A percentile compares a stretch with the other conserved stretches of the same genome.
phyloP scores from a whole-genome alignment of 2,797 vertebrate genomes.

The Cossypha polioptera region DNA sequence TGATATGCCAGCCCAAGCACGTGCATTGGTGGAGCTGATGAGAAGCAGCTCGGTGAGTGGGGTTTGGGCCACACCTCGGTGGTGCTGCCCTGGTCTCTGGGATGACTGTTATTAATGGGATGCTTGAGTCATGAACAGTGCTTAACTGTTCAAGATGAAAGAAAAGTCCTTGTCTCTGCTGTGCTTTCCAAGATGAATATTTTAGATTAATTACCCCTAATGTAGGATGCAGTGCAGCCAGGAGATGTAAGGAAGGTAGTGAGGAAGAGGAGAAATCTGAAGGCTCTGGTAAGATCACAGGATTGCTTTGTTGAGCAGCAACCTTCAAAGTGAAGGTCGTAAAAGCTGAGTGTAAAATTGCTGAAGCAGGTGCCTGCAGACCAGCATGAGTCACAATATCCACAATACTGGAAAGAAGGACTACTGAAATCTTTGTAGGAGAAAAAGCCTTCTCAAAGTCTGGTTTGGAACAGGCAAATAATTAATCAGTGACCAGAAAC shows the following conservation, averaged over 20 bases:
- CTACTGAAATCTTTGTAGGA: neutral
- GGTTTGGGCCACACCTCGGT: neutral
- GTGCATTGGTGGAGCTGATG: conserved; percentile 78
- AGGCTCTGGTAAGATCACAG: neutral
- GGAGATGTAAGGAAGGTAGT: neutral
- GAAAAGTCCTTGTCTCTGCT: neutral
- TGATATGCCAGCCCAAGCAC: conserved; percentile 82
- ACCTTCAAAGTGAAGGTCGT: neutral
- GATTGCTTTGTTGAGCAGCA: neutral
- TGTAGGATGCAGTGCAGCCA: neutral
- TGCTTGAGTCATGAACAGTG: neutral
- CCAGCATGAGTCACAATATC: neutral
- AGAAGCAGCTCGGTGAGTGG: conserved; percentile 81
- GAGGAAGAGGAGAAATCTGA: neutral
- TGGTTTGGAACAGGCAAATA: neutral
- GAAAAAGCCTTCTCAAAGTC: neutral
- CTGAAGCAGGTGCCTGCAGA: neutral
- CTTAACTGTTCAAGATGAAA: neutral
- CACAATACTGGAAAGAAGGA: neutral
- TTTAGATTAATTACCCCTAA: neutral
- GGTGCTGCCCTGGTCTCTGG: neutral
- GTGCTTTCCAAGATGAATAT: neutral
- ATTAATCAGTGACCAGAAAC: neutral
- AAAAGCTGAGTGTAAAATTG: neutral
- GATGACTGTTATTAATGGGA: neutral